Evolutionary conservation across 2,113 vertebrate genomes (phyloP).

Genomic region (Nothoprocta pentlandii): DNA sequence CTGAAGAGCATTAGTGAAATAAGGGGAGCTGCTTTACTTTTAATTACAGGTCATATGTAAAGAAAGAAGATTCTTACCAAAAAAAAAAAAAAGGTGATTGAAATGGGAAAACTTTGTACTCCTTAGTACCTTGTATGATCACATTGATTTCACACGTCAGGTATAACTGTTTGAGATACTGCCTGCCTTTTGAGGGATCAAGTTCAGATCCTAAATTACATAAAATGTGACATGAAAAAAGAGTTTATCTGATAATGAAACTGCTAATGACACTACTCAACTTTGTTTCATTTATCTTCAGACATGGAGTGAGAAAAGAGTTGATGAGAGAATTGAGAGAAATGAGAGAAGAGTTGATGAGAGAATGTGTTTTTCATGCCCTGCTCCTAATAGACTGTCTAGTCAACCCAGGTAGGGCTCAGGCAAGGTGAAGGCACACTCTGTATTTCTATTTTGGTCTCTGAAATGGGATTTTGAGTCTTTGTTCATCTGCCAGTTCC

Average conservation of each 20-base stretch:
- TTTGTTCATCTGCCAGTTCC: not conserved
- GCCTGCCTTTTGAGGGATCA: not conserved
- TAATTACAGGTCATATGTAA: not conserved
- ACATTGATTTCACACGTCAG: not conserved
- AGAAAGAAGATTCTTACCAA: not conserved
- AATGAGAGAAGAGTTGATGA: not conserved
- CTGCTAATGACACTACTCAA: accelerated
- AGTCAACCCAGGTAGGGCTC: not conserved
- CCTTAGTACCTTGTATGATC: not conserved
- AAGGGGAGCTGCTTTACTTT: not conserved
- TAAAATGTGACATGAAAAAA: not conserved
- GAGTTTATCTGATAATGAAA: not conserved
- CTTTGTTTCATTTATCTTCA: not conserved
- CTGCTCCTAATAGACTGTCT: not conserved
- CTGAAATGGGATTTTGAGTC: not conserved
- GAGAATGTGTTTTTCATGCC: not conserved
- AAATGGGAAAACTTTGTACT: not conserved
- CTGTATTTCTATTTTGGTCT: not conserved
- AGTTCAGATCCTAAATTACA: not conserved
- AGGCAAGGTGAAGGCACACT: not conserved
- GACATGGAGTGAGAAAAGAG: not conserved
- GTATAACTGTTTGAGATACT: not conserved
- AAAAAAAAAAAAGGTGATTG: not conserved
- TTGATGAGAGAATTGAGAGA: not conserved
- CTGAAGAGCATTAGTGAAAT: not conserved